Conservation (phyloP, 1,140 invertebrate genomes). For the Papilio glaucus region DNA sequence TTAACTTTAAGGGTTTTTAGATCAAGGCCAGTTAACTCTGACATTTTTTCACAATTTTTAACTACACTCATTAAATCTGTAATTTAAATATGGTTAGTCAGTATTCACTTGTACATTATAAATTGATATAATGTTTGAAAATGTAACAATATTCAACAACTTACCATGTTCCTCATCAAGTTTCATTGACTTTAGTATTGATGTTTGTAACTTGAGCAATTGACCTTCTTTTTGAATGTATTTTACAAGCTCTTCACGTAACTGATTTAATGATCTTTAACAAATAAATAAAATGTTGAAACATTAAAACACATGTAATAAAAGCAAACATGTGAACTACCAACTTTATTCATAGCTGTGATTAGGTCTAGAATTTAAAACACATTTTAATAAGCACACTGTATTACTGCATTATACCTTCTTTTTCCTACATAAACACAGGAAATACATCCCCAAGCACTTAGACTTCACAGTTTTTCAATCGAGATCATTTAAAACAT, state of each 20-base stretch:
- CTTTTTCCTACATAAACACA: too few species aligned
- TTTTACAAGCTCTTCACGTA: constrained; percentile 56
- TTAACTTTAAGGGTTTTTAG: constrained; percentile 62
- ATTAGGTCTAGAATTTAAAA: too few species aligned
- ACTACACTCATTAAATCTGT: constrained; percentile 64
- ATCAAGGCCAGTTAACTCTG: constrained; percentile 63
- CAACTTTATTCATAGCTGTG: too few species aligned
- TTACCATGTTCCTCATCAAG: constrained; percentile 66
- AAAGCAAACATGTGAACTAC: too few species aligned
- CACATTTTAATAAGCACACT: too few species aligned
- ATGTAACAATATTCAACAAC: neutral
- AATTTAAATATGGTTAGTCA: constrained; percentile 25
- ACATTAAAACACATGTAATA: constrained; percentile 49
- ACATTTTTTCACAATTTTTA: constrained; percentile 61
- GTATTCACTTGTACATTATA: neutral
- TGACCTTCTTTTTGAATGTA: constrained; percentile 55
- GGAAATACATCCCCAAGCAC: too few species aligned
- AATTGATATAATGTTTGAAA: too few species aligned
- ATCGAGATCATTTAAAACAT: too few species aligned
- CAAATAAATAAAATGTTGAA: constrained; percentile 43
- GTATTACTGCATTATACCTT: too few species aligned
- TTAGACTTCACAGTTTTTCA: too few species aligned
- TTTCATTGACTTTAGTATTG: constrained; percentile 67
- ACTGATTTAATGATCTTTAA: constrained; percentile 62
- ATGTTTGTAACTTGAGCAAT: constrained; percentile 64